These are phyloP conservation scores for Ormyrus nitidulus DNA, from an alignment of 2,888 invertebrate genomes.

Conservation along the genomic window DNA sequence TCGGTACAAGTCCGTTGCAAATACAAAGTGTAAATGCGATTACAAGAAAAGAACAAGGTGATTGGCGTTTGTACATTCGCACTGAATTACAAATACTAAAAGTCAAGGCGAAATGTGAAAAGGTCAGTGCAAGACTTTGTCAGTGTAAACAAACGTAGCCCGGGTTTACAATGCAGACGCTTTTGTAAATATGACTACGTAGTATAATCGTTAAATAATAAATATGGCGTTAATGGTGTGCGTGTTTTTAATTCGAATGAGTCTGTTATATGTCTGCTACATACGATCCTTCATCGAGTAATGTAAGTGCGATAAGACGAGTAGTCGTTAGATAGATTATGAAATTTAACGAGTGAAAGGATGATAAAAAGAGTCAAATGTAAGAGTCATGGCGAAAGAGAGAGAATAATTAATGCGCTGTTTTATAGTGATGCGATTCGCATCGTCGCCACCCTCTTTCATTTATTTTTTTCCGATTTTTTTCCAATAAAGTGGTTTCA, in stretches of 20 bases:
- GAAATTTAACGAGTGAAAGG: constrained; percentile 55
- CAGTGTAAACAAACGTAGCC: constrained; percentile 50
- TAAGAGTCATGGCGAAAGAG: constrained; percentile 42
- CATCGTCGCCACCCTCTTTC: constrained; percentile 52
- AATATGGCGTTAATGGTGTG: constrained; percentile 70
- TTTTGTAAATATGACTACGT: constrained; percentile 70
- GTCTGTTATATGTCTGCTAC: constrained; percentile 65
- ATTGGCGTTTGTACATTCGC: constrained; percentile 47
- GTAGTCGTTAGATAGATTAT: constrained; percentile 57
- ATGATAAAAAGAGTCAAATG: constrained; percentile 51
- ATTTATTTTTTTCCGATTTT: constrained; percentile 51
- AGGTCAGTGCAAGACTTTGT: constrained; percentile 40
- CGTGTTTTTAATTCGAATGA: constrained; percentile 74
- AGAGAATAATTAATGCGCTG: constrained; percentile 51
- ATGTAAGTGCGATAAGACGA: constrained; percentile 60
- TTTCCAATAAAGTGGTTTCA: constrained; percentile 57
- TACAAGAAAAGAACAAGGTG: constrained; percentile 52
- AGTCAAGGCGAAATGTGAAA: constrained; percentile 22
- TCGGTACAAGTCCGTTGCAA: constrained; percentile 47
- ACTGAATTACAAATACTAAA: constrained; percentile 41
- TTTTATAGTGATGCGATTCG: constrained; percentile 56
- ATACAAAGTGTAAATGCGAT: constrained; percentile 51
- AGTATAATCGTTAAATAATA: constrained; percentile 70
- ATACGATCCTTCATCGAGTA: constrained; percentile 52
- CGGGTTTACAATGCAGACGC: constrained; percentile 65